Evolutionary conservation across 2,888 invertebrate species (phyloP).

Genomic region (Mesorhabditis belari): DNA sequence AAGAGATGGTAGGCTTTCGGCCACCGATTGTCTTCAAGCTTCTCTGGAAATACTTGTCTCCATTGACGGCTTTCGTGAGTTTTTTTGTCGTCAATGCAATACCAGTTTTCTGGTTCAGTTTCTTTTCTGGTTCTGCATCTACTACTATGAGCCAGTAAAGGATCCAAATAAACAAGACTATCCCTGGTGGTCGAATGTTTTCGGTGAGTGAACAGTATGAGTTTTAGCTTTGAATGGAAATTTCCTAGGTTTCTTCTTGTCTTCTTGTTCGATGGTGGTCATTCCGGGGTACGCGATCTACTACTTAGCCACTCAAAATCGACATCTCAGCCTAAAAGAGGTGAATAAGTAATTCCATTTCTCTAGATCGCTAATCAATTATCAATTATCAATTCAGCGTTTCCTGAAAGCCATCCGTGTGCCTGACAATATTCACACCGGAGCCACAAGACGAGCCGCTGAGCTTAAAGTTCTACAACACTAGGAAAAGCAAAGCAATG

Average conservation of each 20-base stretch:
- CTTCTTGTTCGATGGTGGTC: slow-evolving; percentile 75
- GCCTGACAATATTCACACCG: background rate
- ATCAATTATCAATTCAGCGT: background rate
- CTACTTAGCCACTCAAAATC: slow-evolving; percentile 57
- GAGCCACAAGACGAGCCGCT: background rate
- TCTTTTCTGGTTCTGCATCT: slow-evolving; percentile 75
- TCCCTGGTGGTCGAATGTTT: slow-evolving; percentile 57
- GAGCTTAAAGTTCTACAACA: background rate
- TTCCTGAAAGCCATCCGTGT: background rate
- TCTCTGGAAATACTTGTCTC: slow-evolving; percentile 80
- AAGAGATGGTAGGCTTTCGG: slow-evolving; percentile 73
- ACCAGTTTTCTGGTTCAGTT: slow-evolving; percentile 58
- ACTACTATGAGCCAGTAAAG: slow-evolving; percentile 71
- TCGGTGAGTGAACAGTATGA: slow-evolving; percentile 10
- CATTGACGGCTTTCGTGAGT: slow-evolving; percentile 72
- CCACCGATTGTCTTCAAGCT: slow-evolving; percentile 75
- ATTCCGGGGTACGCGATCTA: slow-evolving; percentile 78
- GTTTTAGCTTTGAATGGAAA: slow-evolving; percentile 66
- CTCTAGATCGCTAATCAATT: background rate
- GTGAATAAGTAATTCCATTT: too few relatives aligned
- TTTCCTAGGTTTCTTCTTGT: slow-evolving; percentile 72
- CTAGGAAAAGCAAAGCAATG: too few relatives aligned
- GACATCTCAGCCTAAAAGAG: slow-evolving; percentile 33
- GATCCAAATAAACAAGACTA: slow-evolving; percentile 66
- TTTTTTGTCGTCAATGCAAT: background rate